phyloP scores from a whole-genome alignment of 2,888 invertebrate species.

The Osmoderma eremita region DNA sequence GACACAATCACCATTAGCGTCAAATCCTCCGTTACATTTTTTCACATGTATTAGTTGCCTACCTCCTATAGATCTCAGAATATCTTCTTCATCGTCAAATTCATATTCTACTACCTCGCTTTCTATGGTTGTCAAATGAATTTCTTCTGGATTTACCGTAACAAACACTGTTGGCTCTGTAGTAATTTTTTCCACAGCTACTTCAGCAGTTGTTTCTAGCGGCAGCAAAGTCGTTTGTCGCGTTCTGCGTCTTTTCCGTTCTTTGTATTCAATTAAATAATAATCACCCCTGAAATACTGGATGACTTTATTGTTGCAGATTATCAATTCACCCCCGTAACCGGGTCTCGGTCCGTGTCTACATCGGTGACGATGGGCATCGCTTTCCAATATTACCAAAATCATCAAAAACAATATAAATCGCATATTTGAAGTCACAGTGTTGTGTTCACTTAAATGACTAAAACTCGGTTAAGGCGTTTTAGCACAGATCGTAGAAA shows the following conservation, averaged over 20 bases:
- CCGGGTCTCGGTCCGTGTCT: neutral
- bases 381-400: too few relatives aligned
- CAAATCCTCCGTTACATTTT: slow-evolving; percentile 46
- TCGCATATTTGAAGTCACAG: too few relatives aligned
- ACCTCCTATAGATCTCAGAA: neutral
- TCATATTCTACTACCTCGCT: too few relatives aligned
- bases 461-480: too few relatives aligned
- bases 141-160: neutral
- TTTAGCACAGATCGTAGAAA: too few relatives aligned
- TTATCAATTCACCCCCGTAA: neutral
- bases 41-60: slow-evolving; percentile 26
- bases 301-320: neutral
- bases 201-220: neutral
- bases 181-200: neutral
- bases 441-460: too few relatives aligned
- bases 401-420: too few relatives aligned
- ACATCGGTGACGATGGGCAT: too few relatives aligned
- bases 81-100: too few relatives aligned
- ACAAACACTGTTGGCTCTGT: neutral
- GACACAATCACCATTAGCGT: slow-evolving; percentile 49
- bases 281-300: neutral
- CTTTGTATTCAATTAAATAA: neutral
- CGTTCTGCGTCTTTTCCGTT: neutral
- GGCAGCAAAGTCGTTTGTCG: neutral
- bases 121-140: too few relatives aligned